Conservation (phyloP, 2,888 invertebrate species). For the Hecatera dysodea region DNA sequence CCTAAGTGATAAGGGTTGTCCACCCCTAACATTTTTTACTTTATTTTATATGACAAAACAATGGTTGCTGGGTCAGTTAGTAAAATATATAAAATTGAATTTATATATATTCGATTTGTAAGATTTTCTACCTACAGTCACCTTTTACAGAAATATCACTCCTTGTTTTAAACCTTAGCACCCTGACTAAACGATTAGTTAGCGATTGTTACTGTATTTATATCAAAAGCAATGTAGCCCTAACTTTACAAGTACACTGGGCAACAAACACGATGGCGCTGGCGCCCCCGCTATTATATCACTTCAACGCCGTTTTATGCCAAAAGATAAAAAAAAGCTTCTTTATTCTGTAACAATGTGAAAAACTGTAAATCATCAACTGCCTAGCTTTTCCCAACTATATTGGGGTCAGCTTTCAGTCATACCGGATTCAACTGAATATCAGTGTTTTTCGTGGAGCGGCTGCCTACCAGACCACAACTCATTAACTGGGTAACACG, state of each 20-base stretch:
- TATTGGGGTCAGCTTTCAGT: no score
- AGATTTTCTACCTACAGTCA: background rate
- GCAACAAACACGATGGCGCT: constrained; percentile 26
- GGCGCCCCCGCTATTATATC: constrained; percentile 28
- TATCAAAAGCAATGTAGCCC: constrained; percentile 3
- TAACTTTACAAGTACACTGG: constrained; percentile 28
- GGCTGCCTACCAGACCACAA: no score
- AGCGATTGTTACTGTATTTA: constrained; percentile 15
- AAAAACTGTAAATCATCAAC: no score
- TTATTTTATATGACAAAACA: no score
- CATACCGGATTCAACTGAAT: no score
- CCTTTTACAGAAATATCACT: background rate
- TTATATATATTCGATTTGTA: background rate
- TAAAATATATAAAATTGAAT: background rate
- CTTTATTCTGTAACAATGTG: constrained; percentile 29
- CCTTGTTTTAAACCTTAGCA: background rate
- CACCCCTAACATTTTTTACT: no score
- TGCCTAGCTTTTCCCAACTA: no score
- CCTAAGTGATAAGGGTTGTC: no score
- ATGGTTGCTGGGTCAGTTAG: background rate
- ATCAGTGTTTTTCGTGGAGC: no score
- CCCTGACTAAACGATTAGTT: background rate
- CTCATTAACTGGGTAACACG: no score
- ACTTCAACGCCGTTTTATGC: constrained; percentile 23
- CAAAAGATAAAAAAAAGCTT: constrained; percentile 35